Base-by-base conservation (phyloP, 2,888 invertebrate species). In the Microctonus brassicae region DNA sequence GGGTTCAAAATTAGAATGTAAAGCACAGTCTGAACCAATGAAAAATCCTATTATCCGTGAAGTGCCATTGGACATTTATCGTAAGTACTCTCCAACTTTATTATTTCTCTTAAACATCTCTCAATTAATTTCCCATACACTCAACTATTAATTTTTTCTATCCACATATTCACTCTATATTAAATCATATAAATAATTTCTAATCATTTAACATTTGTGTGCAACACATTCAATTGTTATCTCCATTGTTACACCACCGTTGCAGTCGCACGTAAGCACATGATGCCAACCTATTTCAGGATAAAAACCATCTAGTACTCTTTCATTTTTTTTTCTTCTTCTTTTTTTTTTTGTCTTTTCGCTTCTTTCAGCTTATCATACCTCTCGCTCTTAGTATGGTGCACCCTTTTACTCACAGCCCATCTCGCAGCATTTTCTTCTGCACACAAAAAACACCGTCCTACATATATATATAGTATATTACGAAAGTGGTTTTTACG, bases 1-100 rank as follows among this genome's bases (percentile, higher is more conserved):
- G 79, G 93, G 94, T n/a, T 90, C 92, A 58, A 91, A 91, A 79
- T 90, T 95, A 77, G 93, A 94, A 86, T 96, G 96, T 85, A 89
- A 93, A 75, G 95, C 95, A 11, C 92, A 94, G 74, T 92, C 93
- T 74, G 93, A 93, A 0, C 93, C 93, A 26, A 89, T 94, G 69
- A 90, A 94, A 73, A 91, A 92, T 76, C 91, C 94, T 2, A 89
- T 93, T 70, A 88, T 90, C 34, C 91, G 93, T 83, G 93, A 94
- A 84, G 92, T 96, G 80, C 93, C 93, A 68, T 89, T 96, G 68
- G 94, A 94, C 87, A 91, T 96, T 85, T 92, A 90, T 82, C 85
- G 90, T 90, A 80, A 89, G 90, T 89, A 75, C n/a, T 39, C n/a
- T 39, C n/a, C n/a, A n/a, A n/a, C n/a, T n/a, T n/a, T n/a, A n/a